A percentile compares a stretch with the other conserved stretches of the same genome.
Conservation (phyloP, 2,113 vertebrate species). For the Ellobius talpinus region DNA sequence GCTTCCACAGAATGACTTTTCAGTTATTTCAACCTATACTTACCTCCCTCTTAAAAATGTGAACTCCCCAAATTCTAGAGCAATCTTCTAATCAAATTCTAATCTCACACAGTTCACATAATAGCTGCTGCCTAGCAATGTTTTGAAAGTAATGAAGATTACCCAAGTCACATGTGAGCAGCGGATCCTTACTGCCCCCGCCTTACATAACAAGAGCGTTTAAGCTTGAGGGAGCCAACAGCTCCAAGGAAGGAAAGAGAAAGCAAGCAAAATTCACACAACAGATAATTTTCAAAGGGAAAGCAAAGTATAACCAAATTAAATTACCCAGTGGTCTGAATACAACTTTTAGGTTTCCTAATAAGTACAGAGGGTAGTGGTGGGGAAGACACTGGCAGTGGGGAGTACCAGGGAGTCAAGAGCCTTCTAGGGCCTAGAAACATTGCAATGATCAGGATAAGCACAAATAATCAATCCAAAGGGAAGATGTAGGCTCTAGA, state of each 20-base stretch:
- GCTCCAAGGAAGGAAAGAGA: background rate
- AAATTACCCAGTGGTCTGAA: slow-evolving; percentile 43
- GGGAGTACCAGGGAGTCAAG: slow-evolving; percentile 15
- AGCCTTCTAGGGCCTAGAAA: background rate
- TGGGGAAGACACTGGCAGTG: background rate
- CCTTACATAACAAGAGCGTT: slow-evolving; percentile 7
- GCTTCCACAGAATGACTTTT: background rate
- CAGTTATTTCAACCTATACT: background rate
- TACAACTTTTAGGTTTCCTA: slow-evolving; percentile 41
- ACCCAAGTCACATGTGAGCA: background rate
- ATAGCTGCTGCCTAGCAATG: background rate
- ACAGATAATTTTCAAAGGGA: background rate
- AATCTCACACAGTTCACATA: background rate
- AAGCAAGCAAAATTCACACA: slow-evolving; percentile 13
- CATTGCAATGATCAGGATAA: background rate
- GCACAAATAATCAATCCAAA: slow-evolving; percentile 35
- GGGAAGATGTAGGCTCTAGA: slow-evolving; percentile 44
- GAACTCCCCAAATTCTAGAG: background rate
- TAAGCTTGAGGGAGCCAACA: background rate
- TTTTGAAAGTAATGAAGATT: slow-evolving; percentile 28
- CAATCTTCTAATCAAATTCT: background rate
- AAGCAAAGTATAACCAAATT: slow-evolving; percentile 9
- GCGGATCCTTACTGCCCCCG: background rate
- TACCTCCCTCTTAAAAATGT: background rate
- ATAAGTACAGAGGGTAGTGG: background rate